phyloP scores from a whole-genome alignment of 2,797 vertebrate genomes.

The Tauraco hartlaubi region DNA sequence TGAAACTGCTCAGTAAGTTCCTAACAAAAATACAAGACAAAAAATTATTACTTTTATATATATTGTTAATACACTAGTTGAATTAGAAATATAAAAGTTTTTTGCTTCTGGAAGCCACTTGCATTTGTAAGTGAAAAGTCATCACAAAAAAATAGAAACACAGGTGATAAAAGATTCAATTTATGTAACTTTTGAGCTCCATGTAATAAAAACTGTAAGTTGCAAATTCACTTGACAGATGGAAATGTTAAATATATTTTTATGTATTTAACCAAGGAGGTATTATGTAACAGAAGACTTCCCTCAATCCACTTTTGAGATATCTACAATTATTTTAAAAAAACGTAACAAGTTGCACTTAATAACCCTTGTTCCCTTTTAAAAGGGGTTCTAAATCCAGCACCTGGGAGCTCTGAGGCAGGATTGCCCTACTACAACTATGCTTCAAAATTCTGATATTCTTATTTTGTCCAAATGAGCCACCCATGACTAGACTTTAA shows the following conservation, averaged over 20 bases:
- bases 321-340: neutral
- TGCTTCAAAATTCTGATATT: neutral
- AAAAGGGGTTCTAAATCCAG: neutral
- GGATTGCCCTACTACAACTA: neutral
- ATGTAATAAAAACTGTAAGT: neutral
- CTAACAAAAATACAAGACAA: slow-evolving; percentile 73
- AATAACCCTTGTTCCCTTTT: neutral
- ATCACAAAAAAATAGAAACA: neutral
- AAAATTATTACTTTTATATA: neutral
- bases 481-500: neutral
- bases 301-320: neutral
- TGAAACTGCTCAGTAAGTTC: slow-evolving; percentile 84
- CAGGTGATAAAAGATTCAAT: neutral
- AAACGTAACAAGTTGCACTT: neutral
- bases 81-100: neutral
- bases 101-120: neutral
- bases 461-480: neutral
- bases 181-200: neutral
- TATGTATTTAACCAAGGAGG: neutral
- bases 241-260: neutral
- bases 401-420: neutral
- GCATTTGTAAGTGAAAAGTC: neutral
- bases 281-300: neutral
- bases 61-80: neutral
- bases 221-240: neutral